Base-by-base conservation (phyloP, 2,113 vertebrate genomes). In the Arothron firmamentum region DNA sequence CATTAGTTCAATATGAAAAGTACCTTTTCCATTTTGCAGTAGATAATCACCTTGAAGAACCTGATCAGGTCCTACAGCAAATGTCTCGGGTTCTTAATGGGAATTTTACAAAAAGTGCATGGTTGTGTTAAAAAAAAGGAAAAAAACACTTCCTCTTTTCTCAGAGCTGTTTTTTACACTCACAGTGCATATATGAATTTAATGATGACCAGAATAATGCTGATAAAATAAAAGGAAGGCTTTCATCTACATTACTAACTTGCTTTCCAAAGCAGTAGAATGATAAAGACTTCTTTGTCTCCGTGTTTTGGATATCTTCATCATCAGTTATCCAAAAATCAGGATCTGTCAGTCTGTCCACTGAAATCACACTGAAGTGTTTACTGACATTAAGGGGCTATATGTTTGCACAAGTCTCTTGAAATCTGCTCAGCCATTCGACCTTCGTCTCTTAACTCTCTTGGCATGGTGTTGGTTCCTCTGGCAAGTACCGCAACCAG, bases 1-100 rank as follows among this genome's bases (percentile, higher is more conserved):
- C 73, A 85, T 87, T 88, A 89, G 83, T 87, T 81, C 72, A 75
- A 92, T 81, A 78, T 85, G 88, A 83, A 87, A 83, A 80, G 80
- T 87, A 79, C 69, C 83, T 83, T 61, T 82, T 76, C 64, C 62
- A 83, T 73, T 81, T 79, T 85, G 77, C 62, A 90, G 81, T 86
- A 86, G 86, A 82, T 77, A 77, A 87, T 87, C 86, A 89, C 87
- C 85, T 74, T 65, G 63, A 9, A 49, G 5, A 69, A 34, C 9
- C 6, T 72, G 72, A 63, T 66, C 16, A 52, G n/a, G 56, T 65
- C 64, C 45, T 18, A n/a, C 56, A 67, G 57, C 64, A 54, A 46
- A 56, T 70, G 60, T n/a, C 42, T 23, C 49, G 53, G 45, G 48
- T 56, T 61, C 65, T 72, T 65, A 60, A 73, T 72, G 71, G 73